Evolutionary conservation across 2,797 vertebrate genomes (phyloP), one percentile per base, ranked within the genome.

Genomic region (Chaetodon trifasciatus): DNA sequence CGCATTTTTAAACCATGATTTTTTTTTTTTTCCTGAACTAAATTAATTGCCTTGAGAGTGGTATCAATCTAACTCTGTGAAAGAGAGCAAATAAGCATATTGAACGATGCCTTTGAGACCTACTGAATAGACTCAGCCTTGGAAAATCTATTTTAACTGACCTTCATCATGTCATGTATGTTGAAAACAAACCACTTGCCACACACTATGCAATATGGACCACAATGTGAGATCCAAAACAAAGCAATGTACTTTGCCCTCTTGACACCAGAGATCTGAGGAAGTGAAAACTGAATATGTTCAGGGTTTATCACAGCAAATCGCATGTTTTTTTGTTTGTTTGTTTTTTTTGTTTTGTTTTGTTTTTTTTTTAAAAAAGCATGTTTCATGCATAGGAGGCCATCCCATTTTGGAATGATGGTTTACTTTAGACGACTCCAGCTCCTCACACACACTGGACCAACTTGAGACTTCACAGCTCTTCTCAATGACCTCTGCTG

Each of bases 401-500:
- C 13, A 37, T 81, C 17, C 76, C 3, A 12, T 55, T 57, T 82
- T 28, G 47, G 62, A 68, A 42, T 8, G 12, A 37, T 44, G 16
- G 39, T 67, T 69, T 76, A 46, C 79, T 81, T 65, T 55, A 23
- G 19, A 46, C 4, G 3, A 68, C 62, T 68, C 10, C 37, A 9
- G 21, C 12, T 70, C 10, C 46, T 75, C 44, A 55, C 24, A 32
- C 32, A 64, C 71, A 56, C 3, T 42, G 71, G 49, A 79, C 71
- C 19, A 75, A 42, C 52, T 5, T 10, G 40, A 56, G 66, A 69
- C 65, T 42, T 83, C 12, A 63, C 3, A 17, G 62, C 58, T 46
- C 79, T 85, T 57, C 17, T 75, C 57, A 5, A 6, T 70, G 76
- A 79, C 74, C 79, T 82, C 57, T 53, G 32, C 61, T 71, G 40